Base-by-base conservation (phyloP, 2,888 invertebrate species). In the Plagiodera versicolora region DNA sequence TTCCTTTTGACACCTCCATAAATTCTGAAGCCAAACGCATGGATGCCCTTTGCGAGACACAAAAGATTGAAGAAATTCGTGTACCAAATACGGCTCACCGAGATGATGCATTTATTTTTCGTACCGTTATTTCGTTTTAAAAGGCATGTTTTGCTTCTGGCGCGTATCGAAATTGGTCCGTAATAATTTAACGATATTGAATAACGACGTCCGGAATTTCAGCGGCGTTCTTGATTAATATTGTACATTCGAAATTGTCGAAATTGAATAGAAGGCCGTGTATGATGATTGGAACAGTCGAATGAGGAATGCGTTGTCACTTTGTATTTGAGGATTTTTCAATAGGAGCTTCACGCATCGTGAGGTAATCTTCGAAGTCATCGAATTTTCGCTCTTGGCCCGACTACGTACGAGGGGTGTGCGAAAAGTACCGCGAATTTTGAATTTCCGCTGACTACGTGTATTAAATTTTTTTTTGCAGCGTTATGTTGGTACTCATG, bases 161-260 rank as follows among this genome's bases (percentile, higher is more conserved):
- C 56, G 17, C 32, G 47, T 52, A 57, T 61, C 54, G 53, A 61
- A 61, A 61, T 61, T 61, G 57, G 57, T 57, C 57, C 56, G 57
- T 61, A 57, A 61, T 61, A 54, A 61, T 44, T 53, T 16, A 44
- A 53, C 20, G 53, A 44, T 53, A 53, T 53, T 53, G 53, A 53
- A 53, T 44, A 44, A 20, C 24, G 20, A 44, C 44, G 5, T 44
- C 50, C 57, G 53, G 61, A 47, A 56, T 53, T 32, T 50, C 45
- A 47, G 45, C 56, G 60, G 55, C 49, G 28, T 30, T 49, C 57
- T 57, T 57, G 47, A 61, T 57, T 57, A 53, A 53, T 61, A 57
- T 54, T 61, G 50, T 49, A 54, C 54, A 35, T 50, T 59, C 56
- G 39, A 35, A 52, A 39, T 32, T 24, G 19, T 60, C 56, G 47